phyloP scores from a whole-genome alignment of 2,113 vertebrate species.

The Kryptolebias marmoratus region DNA sequence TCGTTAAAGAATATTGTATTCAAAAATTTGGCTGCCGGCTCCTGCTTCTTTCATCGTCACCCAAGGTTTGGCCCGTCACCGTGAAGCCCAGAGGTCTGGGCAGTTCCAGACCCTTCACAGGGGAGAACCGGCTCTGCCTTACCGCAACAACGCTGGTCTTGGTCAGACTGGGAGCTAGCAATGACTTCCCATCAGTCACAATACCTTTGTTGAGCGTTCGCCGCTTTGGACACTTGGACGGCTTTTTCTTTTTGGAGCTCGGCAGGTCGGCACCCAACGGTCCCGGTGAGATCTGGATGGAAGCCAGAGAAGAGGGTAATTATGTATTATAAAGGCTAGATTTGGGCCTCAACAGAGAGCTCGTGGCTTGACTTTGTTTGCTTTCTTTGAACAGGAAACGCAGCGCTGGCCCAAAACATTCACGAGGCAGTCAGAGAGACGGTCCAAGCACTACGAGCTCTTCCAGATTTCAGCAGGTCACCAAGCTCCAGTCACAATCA shows the following conservation, averaged over 20 bases:
- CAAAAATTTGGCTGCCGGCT: not conserved
- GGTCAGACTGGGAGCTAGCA: slow-evolving; percentile 34
- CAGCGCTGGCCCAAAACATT: slow-evolving; percentile 61
- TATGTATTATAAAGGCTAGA: fast-evolving
- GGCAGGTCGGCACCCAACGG: slow-evolving; percentile 69
- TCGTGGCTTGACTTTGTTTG: not conserved
- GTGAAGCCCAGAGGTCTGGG: slow-evolving; percentile 68
- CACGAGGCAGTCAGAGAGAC: slow-evolving; percentile 61
- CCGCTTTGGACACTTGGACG: slow-evolving; percentile 67
- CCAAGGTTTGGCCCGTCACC: slow-evolving; percentile 66
- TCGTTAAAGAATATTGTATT: no score
- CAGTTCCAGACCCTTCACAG: slow-evolving; percentile 50
- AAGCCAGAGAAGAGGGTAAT: slow-evolving; percentile 58
- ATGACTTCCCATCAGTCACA: slow-evolving; percentile 25
- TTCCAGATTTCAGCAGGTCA: slow-evolving; percentile 66
- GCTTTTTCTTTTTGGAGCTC: slow-evolving; percentile 70
- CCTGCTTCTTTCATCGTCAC: not conserved
- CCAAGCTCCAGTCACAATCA: slow-evolving; percentile 38
- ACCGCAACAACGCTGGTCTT: slow-evolving; percentile 61
- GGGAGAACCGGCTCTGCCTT: slow-evolving; percentile 69
- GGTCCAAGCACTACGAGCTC: slow-evolving; percentile 20
- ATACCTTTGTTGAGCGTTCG: slow-evolving; percentile 68
- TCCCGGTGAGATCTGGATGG: slow-evolving; percentile 76
- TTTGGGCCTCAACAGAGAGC: fast-evolving
- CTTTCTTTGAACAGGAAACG: slow-evolving; percentile 27